These are phyloP conservation scores for Notarius lentiginosus DNA, from an alignment of 2,113 vertebrate species.

Conservation along the genomic window DNA sequence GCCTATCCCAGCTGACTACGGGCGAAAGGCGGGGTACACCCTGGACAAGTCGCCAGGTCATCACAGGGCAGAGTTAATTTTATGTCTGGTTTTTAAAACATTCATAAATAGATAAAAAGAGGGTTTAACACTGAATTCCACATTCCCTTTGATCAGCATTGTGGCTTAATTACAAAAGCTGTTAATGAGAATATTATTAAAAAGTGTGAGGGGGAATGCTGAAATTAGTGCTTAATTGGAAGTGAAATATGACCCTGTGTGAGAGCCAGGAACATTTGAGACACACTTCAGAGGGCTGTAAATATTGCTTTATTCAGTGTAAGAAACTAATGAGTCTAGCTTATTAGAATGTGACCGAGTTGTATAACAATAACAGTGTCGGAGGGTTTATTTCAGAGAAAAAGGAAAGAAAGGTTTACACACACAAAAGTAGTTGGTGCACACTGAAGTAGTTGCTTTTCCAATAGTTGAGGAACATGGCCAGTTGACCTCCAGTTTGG, in stretches of 20 bases:
- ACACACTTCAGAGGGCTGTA: conserved; percentile 1
- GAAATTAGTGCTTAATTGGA: background rate
- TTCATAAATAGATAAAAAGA: background rate
- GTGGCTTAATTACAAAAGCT: conserved; percentile 23
- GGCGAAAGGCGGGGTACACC: no score
- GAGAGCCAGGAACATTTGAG: background rate
- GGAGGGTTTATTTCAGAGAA: background rate
- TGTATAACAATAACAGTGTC: background rate
- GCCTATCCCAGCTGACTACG: no score
- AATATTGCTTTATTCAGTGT: conserved; percentile 10
- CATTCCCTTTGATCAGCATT: background rate
- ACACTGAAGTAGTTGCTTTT: no score
- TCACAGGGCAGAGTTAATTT: background rate
- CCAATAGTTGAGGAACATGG: background rate
- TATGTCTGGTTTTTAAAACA: background rate
- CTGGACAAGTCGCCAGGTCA: no score
- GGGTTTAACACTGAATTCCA: background rate
- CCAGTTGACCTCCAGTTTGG: background rate
- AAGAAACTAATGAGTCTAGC: background rate
- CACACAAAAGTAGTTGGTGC: background rate
- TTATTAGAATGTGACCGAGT: background rate
- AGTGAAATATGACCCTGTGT: background rate
- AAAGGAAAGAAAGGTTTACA: no score
- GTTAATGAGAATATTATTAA: conserved; percentile 8
- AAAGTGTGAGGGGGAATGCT: background rate